phyloP scores from a whole-genome alignment of 2,113 vertebrate species.

The Ifrita kowaldi region DNA sequence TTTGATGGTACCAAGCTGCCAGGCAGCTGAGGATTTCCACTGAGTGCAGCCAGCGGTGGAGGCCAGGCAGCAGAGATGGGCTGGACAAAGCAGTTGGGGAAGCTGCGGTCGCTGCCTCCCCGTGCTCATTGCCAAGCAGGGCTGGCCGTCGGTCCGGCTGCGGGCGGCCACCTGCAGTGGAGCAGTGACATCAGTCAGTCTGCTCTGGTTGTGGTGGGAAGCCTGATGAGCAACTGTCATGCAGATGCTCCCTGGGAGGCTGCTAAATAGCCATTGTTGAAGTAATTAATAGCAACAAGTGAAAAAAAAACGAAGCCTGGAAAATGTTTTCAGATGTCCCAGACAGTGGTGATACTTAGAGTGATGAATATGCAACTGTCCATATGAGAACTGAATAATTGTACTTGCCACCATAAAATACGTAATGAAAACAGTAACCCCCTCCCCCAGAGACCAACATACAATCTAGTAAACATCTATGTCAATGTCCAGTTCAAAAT shows the following conservation, averaged over 20 bases:
- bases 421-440: not conserved
- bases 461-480: not conserved
- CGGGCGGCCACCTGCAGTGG: not conserved
- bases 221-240: not conserved
- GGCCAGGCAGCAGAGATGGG: fast-evolving
- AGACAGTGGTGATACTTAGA: not conserved
- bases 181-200: not conserved
- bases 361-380: not conserved
- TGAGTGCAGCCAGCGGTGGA: not conserved
- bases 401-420: not conserved
- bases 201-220: not conserved
- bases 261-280: not conserved
- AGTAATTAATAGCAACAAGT: constrained; percentile 24
- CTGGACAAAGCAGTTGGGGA: not conserved
- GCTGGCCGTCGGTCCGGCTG: not conserved
- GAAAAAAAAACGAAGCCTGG: not conserved
- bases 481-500: not conserved
- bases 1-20: not conserved
- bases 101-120: fast-evolving
- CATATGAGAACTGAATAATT: not conserved
- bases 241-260: not conserved
- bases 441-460: not conserved
- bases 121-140: fast-evolving
- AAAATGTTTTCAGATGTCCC: not conserved
- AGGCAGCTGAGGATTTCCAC: not conserved